A percentile compares a stretch with the other conserved stretches of the same genome.
phyloP scores from a whole-genome alignment of 2,797 vertebrate genomes.

The Sebastes nivosus region DNA sequence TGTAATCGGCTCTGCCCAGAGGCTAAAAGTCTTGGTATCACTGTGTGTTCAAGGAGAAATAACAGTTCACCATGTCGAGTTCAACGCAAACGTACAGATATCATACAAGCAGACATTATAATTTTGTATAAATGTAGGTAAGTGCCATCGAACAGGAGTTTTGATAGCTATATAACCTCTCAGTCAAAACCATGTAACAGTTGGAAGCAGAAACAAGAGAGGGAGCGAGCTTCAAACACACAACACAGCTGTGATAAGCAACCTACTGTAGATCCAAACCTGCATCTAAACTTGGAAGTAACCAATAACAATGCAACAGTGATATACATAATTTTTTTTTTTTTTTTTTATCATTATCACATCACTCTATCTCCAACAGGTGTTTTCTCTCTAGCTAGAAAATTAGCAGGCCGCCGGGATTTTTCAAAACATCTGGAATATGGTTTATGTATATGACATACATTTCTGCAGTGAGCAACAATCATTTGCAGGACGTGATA shows the following conservation, averaged over 20 bases:
- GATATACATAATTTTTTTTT: neutral
- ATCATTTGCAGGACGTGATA: slow-evolving; percentile 31
- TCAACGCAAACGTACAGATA: slow-evolving; percentile 20
- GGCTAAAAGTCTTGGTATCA: slow-evolving; percentile 31
- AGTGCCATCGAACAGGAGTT: neutral
- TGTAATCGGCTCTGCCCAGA: slow-evolving; percentile 44
- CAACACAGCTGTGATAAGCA: neutral
- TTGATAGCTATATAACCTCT: neutral
- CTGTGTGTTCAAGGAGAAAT: slow-evolving; percentile 19
- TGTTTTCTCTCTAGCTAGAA: slow-evolving; percentile 15
- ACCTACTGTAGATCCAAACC: neutral
- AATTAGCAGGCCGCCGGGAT: slow-evolving; percentile 22
- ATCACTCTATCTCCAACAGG: slow-evolving; percentile 5
- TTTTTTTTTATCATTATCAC: slow-evolving; percentile 1
- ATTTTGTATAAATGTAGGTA: slow-evolving; percentile 12
- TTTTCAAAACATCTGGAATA: slow-evolving; percentile 17
- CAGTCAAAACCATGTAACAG: neutral
- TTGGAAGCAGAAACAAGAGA: slow-evolving; percentile 3
- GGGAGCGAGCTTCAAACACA: neutral
- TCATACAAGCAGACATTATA: slow-evolving; percentile 2
- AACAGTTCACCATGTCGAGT: slow-evolving; percentile 1
- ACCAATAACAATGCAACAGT: slow-evolving; percentile 10
- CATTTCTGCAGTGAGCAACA: slow-evolving; percentile 40
- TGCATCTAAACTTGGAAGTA: neutral
- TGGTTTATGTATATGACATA: slow-evolving; percentile 2